Base-by-base conservation (phyloP, 2,888 invertebrate species). In the Eumacrocentrus americanus region DNA sequence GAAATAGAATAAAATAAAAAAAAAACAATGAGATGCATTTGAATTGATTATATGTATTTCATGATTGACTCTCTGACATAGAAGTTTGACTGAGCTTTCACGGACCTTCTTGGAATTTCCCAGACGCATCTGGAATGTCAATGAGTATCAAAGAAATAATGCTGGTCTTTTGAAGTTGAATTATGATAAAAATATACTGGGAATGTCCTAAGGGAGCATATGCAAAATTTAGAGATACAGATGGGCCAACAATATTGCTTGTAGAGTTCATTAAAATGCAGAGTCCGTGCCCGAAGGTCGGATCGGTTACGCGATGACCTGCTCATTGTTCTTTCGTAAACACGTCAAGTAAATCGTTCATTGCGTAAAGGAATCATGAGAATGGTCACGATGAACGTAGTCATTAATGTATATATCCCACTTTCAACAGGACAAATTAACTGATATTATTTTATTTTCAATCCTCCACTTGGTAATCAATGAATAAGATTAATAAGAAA, bases 221-320 rank as follows among this genome's bases (percentile, higher is more conserved):
- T 12, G 42, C 11, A 11, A 42, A 18, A 42, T 9, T 11, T n/a
- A 3, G 6, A 50, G 16, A 9, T 50, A 18, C 20, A 35, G n/a
- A 50, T 34, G 20, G 18, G 16, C 18, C 18, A 34, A 50, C 16
- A 50, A 29, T 50, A 18, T 18, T 35, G 16, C 34, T 22, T 14
- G 34, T 37, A 3, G 18, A 55, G 50, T 58, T 50, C 52, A 66
- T 69, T 63, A 63, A 55, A 60, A 68, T 62, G 61, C 69, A 60
- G 50, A 34, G 56, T 56, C 57, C 68, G 68, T 65, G 59, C 58
- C 55, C 64, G 70, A 70, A 70, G 70, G 70, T 69, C 70, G 69
- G 62, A 55, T 61, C 56, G 62, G 61, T 62, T 67, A 63, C 66
- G 63, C 55, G 60, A 60, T 50, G 42, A 52, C 61, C 54, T 51